Percentiles rank a stretch among this genome's conserved stretches.
Conservation (phyloP, 1,140 invertebrate genomes). For the Atta colombica region DNA sequence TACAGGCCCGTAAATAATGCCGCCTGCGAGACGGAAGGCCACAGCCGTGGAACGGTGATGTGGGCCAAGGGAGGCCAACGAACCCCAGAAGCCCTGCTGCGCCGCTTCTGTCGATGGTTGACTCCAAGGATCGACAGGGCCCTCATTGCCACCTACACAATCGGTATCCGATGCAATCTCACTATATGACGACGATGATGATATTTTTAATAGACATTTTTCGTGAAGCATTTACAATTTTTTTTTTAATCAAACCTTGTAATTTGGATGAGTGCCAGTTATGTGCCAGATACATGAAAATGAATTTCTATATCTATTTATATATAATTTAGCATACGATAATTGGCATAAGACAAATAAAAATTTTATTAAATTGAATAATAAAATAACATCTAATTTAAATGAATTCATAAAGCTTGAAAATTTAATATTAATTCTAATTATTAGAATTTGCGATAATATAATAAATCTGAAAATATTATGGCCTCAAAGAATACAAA, state of each 20-base stretch:
- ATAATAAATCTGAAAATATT: not conserved
- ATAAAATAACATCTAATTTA: not conserved
- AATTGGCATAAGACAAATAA: not conserved
- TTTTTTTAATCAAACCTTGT: not conserved
- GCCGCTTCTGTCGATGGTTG: conserved; percentile 30
- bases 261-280: not conserved
- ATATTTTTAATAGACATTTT: not conserved
- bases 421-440: not conserved
- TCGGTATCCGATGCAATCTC: conserved; percentile 30
- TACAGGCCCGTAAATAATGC: conserved; percentile 56
- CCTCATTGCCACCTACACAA: conserved; percentile 38
- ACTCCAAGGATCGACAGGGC: not conserved
- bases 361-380: not conserved
- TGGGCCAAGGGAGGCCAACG: conserved; percentile 62
- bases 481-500: not conserved
- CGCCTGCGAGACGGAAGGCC: conserved; percentile 55
- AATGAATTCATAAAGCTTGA: not conserved
- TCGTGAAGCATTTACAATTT: not conserved
- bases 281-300: not conserved
- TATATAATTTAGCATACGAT: not conserved
- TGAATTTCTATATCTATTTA: not conserved
- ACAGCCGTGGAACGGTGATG: conserved; percentile 26
- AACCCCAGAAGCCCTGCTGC: conserved; percentile 19
- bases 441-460: not conserved
- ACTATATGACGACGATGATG: not conserved